These are phyloP conservation scores for Apis florea DNA, from an alignment of 1,140 invertebrate species.

Conservation along the genomic window DNA sequence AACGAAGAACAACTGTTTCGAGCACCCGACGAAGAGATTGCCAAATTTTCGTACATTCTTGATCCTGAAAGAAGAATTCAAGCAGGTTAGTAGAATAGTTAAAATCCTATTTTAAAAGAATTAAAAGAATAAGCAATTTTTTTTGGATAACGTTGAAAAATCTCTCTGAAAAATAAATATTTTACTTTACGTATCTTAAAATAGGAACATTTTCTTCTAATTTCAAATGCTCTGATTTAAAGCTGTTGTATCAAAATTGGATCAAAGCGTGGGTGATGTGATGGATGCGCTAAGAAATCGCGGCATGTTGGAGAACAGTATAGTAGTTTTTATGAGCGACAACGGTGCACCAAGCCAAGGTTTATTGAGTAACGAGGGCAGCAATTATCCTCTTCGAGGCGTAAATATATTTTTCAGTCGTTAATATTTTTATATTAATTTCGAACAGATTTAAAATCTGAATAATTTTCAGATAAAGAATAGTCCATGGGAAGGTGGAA, in stretches of 20 bases:
- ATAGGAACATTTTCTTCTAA: too few relatives aligned
- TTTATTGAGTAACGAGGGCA: constrained; percentile 88
- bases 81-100: constrained; percentile 82
- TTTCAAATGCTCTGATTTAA: constrained; percentile 50
- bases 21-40: constrained; percentile 87
- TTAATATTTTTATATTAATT: neutral
- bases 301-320: constrained; percentile 86
- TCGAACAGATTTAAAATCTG: neutral
- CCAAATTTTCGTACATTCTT: constrained; percentile 88
- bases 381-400: constrained; percentile 93
- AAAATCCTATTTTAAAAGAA: too few relatives aligned
- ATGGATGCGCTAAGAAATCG: constrained; percentile 85
- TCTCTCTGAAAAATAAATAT: too few relatives aligned
- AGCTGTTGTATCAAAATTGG: constrained; percentile 94
- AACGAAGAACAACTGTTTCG: constrained; percentile 86
- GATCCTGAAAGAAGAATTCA: constrained; percentile 88
- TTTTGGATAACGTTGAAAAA: too few relatives aligned
- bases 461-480: constrained; percentile 84
- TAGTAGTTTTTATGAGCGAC: constrained; percentile 89
- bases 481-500: constrained; percentile 93
- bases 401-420: constrained; percentile 78
- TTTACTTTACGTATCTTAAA: too few relatives aligned
- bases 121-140: too few relatives aligned
- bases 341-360: constrained; percentile 90
- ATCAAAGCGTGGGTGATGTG: constrained; percentile 91